Evolutionary conservation across 2,888 invertebrate species (phyloP).

Genomic region (Eurytoma adleriae): DNA sequence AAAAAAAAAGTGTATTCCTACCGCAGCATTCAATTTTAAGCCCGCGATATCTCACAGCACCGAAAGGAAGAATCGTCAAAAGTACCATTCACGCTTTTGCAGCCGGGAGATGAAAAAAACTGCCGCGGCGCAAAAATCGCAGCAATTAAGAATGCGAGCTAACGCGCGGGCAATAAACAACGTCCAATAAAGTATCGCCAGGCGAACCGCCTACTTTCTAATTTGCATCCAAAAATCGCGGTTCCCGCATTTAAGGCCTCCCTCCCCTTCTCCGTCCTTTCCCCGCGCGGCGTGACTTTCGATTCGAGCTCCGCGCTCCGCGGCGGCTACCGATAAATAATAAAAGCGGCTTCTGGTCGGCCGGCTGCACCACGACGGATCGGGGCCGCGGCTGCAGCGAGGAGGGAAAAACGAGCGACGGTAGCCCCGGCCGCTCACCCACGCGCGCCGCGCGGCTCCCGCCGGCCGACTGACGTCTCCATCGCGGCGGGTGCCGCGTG

Average conservation of each 20-base stretch:
- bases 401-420: conserved; percentile 25
- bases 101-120: no score
- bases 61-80: no score
- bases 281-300: not conserved
- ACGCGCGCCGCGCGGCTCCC: conserved; percentile 18
- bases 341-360: conserved; percentile 2
- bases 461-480: conserved; percentile 47
- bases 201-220: not conserved
- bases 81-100: no score
- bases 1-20: no score
- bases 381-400: not conserved
- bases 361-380: not conserved
- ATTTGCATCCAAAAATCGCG: conserved; percentile 42
- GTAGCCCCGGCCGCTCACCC: conserved; percentile 20
- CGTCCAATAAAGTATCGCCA: not conserved
- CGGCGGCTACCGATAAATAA: not conserved
- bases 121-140: no score
- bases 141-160: conserved; percentile 27
- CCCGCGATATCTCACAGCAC: no score
- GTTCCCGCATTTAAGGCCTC: not conserved
- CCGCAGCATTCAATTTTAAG: no score
- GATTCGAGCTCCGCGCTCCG: not conserved
- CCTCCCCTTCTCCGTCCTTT: not conserved
- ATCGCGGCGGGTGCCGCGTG: conserved; percentile 25
- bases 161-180: conserved; percentile 37